Conservation (phyloP, 1,140 invertebrate genomes). For the Akabosia matsudoensis region DNA sequence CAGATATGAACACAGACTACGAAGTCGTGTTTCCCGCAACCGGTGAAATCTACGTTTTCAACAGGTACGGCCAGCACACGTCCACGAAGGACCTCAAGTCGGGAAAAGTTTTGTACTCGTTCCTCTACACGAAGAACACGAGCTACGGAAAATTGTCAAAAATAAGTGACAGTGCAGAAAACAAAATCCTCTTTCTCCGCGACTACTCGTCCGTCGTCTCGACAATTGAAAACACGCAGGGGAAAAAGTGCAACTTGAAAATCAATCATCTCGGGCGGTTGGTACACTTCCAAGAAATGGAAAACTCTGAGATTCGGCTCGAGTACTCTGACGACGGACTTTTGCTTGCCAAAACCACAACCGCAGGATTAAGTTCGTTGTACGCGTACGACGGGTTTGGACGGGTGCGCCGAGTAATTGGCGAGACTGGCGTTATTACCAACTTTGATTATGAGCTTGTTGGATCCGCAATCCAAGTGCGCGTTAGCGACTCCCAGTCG, state of each 20-base stretch:
- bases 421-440: constrained; percentile 39
- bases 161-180: constrained; percentile 86
- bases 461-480: constrained; percentile 33
- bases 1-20: constrained; percentile 85
- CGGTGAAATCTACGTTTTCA: constrained; percentile 90
- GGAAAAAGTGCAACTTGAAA: constrained; percentile 83
- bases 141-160: constrained; percentile 90
- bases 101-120: constrained; percentile 86
- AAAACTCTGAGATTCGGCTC: constrained; percentile 40
- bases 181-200: constrained; percentile 84
- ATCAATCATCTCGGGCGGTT: constrained; percentile 82
- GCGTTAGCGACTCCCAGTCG: constrained; percentile 36
- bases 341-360: constrained; percentile 38
- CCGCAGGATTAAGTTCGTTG: constrained; percentile 33
- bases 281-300: constrained; percentile 64
- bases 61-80: constrained; percentile 87
- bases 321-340: constrained; percentile 45
- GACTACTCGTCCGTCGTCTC: constrained; percentile 73
- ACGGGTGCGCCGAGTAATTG: constrained; percentile 35
- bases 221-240: constrained; percentile 89
- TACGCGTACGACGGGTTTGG: constrained; percentile 43
- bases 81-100: constrained; percentile 89
- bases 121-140: constrained; percentile 94
- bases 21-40: constrained; percentile 85
- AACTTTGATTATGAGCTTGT: constrained; percentile 37